These are phyloP conservation scores for Oncorhynchus clarkii DNA, from an alignment of 2,113 vertebrate species.

Conservation along the genomic window DNA sequence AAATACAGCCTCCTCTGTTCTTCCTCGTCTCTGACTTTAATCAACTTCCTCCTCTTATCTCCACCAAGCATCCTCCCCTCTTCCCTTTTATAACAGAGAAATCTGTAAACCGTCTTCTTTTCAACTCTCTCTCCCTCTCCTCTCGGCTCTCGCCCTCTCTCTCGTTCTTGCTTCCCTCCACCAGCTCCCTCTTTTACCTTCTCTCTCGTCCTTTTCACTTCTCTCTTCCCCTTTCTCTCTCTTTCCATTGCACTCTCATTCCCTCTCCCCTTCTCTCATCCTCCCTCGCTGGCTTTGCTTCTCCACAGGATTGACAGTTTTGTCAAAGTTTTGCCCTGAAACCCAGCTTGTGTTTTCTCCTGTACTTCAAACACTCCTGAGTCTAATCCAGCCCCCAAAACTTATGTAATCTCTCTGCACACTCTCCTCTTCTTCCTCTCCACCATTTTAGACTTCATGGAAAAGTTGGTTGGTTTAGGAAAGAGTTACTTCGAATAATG, in stretches of 20 bases:
- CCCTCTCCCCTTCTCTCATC: neutral
- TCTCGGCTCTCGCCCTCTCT: no score
- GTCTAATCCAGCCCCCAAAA: neutral
- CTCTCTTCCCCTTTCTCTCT: no score
- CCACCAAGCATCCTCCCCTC: constrained; percentile 56
- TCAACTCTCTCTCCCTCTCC: neutral
- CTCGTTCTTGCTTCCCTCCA: neutral
- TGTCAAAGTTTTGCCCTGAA: neutral
- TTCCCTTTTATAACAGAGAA: constrained; percentile 44
- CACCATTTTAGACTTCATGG: no score
- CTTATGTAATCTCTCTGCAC: neutral
- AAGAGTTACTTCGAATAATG: neutral
- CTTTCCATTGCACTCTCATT: neutral
- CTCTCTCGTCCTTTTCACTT: neutral
- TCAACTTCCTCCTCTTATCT: constrained; percentile 67
- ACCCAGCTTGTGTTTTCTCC: neutral
- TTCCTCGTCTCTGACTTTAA: constrained; percentile 59
- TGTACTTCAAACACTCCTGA: neutral
- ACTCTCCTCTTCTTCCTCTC: neutral
- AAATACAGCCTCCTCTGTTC: constrained; percentile 61
- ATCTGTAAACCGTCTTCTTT: constrained; percentile 45
- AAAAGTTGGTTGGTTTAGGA: no score
- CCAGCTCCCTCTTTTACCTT: no score
- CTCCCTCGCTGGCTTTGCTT: neutral
- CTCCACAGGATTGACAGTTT: neutral